phyloP scores from a whole-genome alignment of 2,113 vertebrate species.

The Bothrops jararaca region DNA sequence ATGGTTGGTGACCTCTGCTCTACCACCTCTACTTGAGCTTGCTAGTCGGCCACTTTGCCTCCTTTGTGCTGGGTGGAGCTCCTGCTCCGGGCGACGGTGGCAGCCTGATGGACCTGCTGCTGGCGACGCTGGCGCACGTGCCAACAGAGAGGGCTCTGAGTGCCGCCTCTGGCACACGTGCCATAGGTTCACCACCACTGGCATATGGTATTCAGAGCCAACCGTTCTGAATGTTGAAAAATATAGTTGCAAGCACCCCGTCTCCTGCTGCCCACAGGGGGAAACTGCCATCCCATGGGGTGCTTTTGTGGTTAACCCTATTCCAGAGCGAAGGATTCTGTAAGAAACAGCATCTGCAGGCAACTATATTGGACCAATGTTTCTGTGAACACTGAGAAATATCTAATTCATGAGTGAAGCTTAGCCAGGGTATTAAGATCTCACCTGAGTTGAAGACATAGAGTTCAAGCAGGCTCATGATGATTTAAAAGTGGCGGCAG shows the following conservation, averaged over 20 bases:
- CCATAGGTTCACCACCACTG: too few relatives aligned
- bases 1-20: too few relatives aligned
- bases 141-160: too few relatives aligned
- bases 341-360: not conserved
- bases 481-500: not conserved
- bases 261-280: not conserved
- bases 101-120: too few relatives aligned
- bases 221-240: not conserved
- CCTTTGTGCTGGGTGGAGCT: too few relatives aligned
- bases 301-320: not conserved
- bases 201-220: not conserved
- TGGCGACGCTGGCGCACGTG: too few relatives aligned
- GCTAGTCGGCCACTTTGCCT: too few relatives aligned
- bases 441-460: constrained; percentile 21
- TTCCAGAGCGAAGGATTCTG: not conserved
- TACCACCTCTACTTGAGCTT: too few relatives aligned
- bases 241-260: not conserved
- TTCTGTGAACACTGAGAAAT: not conserved
- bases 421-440: not conserved
- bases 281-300: not conserved
- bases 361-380: not conserved
- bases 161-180: too few relatives aligned
- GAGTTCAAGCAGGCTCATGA: not conserved
- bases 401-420: not conserved
- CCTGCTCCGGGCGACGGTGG: too few relatives aligned